These are phyloP conservation scores for Copidosoma floridanum DNA, from an alignment of 1,140 invertebrate genomes.

Conservation along the genomic window DNA sequence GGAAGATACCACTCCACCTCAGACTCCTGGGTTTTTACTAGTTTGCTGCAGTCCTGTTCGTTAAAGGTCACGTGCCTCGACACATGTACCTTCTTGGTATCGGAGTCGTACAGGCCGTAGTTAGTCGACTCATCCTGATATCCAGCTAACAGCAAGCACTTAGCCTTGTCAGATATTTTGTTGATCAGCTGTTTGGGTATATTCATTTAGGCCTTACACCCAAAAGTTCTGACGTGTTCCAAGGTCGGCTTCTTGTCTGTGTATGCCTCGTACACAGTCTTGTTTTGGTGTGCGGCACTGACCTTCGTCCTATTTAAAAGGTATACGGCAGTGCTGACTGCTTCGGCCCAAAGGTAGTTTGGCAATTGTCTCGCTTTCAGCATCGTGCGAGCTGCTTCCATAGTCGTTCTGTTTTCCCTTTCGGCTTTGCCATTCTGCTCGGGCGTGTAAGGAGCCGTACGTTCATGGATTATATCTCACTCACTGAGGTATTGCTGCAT, in stretches of 20 bases:
- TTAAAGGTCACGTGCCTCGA: conserved; percentile 5
- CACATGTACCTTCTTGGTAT: background rate
- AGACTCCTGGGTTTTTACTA: background rate
- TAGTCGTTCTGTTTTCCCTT: background rate
- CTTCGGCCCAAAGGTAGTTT: background rate
- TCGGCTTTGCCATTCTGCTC: background rate
- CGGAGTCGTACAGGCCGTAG: conserved; percentile 3
- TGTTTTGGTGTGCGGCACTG: background rate
- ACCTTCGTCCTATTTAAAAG: background rate
- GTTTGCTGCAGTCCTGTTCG: background rate
- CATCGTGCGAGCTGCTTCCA: background rate
- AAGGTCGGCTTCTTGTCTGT: conserved; percentile 33
- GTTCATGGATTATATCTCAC: background rate
- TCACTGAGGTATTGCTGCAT: too few relatives aligned
- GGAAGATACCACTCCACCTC: background rate
- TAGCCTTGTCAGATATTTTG: conserved; percentile 33
- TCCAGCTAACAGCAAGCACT: conserved; percentile 30
- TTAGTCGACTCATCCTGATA: conserved; percentile 11
- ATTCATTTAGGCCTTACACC: conserved; percentile 35
- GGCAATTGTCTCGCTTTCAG: background rate
- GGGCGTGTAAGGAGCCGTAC: background rate
- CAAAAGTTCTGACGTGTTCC: conserved; percentile 41
- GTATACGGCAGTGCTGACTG: background rate
- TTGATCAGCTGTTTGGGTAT: conserved; percentile 34
- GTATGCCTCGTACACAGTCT: conserved; percentile 32